Evolutionary conservation across 2,113 vertebrate genomes (phyloP), one percentile per base, ranked within the genome.

Genomic region (Lates calcarifer): DNA sequence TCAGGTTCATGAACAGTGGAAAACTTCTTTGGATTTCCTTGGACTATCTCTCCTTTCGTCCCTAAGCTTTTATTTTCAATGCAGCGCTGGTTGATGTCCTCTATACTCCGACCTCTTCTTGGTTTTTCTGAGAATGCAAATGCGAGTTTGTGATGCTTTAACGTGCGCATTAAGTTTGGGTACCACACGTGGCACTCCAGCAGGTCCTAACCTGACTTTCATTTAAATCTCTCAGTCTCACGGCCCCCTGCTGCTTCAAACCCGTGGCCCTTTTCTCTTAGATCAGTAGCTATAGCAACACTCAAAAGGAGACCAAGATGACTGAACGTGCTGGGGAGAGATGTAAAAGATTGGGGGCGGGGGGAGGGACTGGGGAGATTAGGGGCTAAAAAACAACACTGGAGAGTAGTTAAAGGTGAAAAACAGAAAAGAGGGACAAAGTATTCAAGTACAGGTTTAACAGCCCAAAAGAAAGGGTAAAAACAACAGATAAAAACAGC

Each of bases 201-300:
- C 77, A 74, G 72, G 87, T 84, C 57, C 65, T 66, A 79, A 83
- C 87, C 89, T 87, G 74, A 70, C 83, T 86, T 90, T 83, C 62
- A 81, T 89, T 90, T 74, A 79, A 84, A 89, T 74, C 20, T 66
- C 55, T 73, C 75, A 60, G 63, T 62, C 65, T 80, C 80, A 53
- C 11, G 3, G 29, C 60, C 73, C 81, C 26, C 77, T 62, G 86
- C 83, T 76, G 80, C 29, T 76, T 88, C 76, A 81, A 78, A 65
- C 85, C 75, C 76, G 71, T 3, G 28, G 58, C 57, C 39, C 28
- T 81, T 73, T 83, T 74, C 71, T 83, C 74, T 68, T 17, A 62
- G 81, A 83, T 69, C 84, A 77, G 91, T 93, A 84, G 77, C 91
- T 89, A 89, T 87, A 83, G 89, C 91, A 91, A 90, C 92, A 51